These are phyloP conservation scores for Neodontobutis hainanensis DNA, from an alignment of 2,113 vertebrate species.

Conservation along the genomic window DNA sequence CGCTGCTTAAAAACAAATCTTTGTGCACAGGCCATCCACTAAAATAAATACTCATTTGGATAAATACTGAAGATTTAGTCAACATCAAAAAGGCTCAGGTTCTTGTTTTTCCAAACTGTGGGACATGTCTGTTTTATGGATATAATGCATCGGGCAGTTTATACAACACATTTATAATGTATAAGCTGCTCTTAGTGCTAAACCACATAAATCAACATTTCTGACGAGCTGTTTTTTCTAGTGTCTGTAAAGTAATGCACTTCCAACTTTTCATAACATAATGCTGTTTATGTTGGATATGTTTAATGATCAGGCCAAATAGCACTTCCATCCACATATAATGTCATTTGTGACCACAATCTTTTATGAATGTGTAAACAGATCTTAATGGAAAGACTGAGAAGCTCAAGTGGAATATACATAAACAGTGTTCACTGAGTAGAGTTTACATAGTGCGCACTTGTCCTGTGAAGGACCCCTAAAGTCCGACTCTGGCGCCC, in stretches of 20 bases:
- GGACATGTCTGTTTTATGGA: conserved; percentile 10
- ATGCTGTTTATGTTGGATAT: conserved; percentile 35
- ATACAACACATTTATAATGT: conserved; percentile 18
- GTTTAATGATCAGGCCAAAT: conserved; percentile 4
- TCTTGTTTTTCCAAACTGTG: conserved; percentile 18
- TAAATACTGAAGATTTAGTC: conserved; percentile 31
- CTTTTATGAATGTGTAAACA: conserved; percentile 46
- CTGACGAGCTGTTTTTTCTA: conserved; percentile 11
- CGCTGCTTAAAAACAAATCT: conserved; percentile 26
- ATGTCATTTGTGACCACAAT: conserved; percentile 15
- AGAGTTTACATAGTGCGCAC: not conserved
- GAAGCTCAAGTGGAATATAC: not conserved
- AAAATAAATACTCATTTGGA: conserved; percentile 28
- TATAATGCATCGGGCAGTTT: not conserved
- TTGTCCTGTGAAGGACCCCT: too few relatives aligned
- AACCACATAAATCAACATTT: conserved; percentile 15
- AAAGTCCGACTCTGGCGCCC: not conserved
- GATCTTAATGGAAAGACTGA: not conserved
- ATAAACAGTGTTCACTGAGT: not conserved
- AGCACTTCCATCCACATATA: conserved; percentile 29
- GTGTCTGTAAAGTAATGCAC: not conserved
- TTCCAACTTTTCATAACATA: conserved; percentile 1
- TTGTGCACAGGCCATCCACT: conserved; percentile 4
- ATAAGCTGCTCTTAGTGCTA: conserved; percentile 9
- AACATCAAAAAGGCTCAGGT: not conserved